Evolutionary conservation across 2,888 invertebrate species (phyloP).

Genomic region (Thumatha senex): DNA sequence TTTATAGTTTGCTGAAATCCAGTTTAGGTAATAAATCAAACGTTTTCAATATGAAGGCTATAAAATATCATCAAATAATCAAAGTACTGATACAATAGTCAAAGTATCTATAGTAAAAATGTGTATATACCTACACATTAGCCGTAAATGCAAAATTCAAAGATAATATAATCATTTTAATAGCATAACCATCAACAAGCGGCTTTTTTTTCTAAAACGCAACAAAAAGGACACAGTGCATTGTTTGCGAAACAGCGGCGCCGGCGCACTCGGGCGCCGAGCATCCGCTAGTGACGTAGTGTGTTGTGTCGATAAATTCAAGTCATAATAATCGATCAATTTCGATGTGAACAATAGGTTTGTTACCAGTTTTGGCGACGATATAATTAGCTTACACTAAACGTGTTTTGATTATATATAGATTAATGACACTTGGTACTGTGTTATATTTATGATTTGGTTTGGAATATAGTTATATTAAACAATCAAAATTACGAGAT

Average conservation of each 20-base stretch:
- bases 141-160: conserved; percentile 27
- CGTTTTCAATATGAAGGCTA: conserved; percentile 1
- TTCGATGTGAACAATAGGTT: conserved; percentile 45
- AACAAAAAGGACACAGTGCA: conserved; percentile 58
- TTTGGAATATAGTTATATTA: background rate
- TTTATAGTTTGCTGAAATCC: background rate
- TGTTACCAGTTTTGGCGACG: conserved; percentile 41
- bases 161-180: conserved; percentile 46
- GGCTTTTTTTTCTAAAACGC: conserved; percentile 59
- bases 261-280: conserved; percentile 59
- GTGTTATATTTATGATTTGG: background rate
- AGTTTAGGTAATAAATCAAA: background rate
- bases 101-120: background rate
- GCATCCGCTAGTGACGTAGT: conserved; percentile 75
- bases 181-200: conserved; percentile 72
- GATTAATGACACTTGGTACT: background rate
- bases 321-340: conserved; percentile 53
- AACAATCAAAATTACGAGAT: conserved; percentile 7
- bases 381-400: conserved; percentile 26
- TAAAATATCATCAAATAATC: background rate
- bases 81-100: background rate
- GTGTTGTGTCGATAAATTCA: conserved; percentile 52
- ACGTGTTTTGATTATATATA: conserved; percentile 26
- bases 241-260: conserved; percentile 71
- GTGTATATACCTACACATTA: conserved; percentile 23